phyloP scores from a whole-genome alignment of 1,140 invertebrate genomes.

The Drosophila punjabiensis region DNA sequence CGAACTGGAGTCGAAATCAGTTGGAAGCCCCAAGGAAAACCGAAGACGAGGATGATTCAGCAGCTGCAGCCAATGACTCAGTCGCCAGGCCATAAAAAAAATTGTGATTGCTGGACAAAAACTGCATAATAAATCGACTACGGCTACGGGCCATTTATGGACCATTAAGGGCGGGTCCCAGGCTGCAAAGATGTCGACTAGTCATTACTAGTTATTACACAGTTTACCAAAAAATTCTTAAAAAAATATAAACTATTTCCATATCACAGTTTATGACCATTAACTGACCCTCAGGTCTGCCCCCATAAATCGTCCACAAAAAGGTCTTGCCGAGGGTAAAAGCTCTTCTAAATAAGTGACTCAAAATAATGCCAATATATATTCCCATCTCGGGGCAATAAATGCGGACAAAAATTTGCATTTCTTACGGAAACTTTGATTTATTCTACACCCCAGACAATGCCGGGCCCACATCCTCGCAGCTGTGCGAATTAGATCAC shows the following conservation, averaged over 20 bases:
- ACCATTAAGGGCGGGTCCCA: conserved; percentile 44
- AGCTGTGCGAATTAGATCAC: conserved; percentile 74
- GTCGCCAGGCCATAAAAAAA: conserved; percentile 59
- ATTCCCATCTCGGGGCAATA: conserved; percentile 17
- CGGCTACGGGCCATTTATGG: conserved; percentile 59
- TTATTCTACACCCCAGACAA: conserved; percentile 44
- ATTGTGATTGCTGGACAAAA: conserved; percentile 55
- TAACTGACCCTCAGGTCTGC: conserved; percentile 3
- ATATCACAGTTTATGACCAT: conserved; percentile 34
- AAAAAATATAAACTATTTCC: conserved; percentile 19
- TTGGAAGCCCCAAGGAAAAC: conserved; percentile 27
- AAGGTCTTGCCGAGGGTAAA: conserved; percentile 2
- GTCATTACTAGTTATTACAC: conserved; percentile 5
- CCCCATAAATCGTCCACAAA: conserved; percentile 27
- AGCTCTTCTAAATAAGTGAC: conserved; percentile 18
- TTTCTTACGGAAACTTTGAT: conserved; percentile 38
- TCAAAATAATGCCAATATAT: conserved; percentile 31
- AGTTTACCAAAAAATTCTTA: conserved; percentile 8
- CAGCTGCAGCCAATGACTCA: conserved; percentile 69
- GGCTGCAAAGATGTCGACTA: conserved; percentile 28
- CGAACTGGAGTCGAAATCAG: not conserved
- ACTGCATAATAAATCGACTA: conserved; percentile 59
- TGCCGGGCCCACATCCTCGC: conserved; percentile 61
- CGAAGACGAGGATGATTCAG: conserved; percentile 61
- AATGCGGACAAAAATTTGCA: conserved; percentile 42